Base-by-base conservation (phyloP, 2,113 vertebrate genomes). In the Channa maculata region DNA sequence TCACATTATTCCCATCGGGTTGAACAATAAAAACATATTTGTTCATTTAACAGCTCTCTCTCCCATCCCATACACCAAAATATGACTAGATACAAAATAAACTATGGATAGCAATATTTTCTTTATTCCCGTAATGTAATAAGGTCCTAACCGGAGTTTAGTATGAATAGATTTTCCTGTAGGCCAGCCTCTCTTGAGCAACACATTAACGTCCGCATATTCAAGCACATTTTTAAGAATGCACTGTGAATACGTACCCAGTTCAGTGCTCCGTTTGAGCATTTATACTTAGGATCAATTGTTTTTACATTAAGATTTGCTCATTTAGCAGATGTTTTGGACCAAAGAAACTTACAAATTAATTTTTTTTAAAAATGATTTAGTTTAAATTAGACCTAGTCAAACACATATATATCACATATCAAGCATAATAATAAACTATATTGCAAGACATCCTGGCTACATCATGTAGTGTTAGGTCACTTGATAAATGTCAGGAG, bases 1-100 rank as follows among this genome's bases (percentile, higher is more conserved):
- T 89, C 65, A 51, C 64, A 75, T 83, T 80, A 86, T 79, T 83
- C 71, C 80, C 63, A 74, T 66, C 2, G 68, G 72, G 34, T 65
- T 45, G 2, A 68, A 75, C 64, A 82, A 41, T 41, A 41, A 41
- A 41, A 41, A 41, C 52, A 74, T 62, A 82, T 84, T 84, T 84
- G 46, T 55, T 73, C 75, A 87, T 82, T 54, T 80, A 84, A 81
- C 77, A 78, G 69, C 61, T 81, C 46, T 36, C 46, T 36, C 54
- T 74, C 61, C 36, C 8, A 39, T 37, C 52, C 49, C 15, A 58
- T 15, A 58, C 13, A 78, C 41, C 14, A 48, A 71, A 86, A 82
- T 66, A 58, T 66, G 51, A 52, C 12, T 45, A 4, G 39, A 75
- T 52, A 85, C 67, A 65, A 75, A 80, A 69, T 75, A 62, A 76